Conservation (phyloP, 2,113 vertebrate species). For the Oryctolagus cuniculus region mOryCun1.1 NC_091440.1:115224501-115225000, state of each 20-base stretch:
- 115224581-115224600: slow-evolving; percentile 88
- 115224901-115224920: slow-evolving; percentile 23
- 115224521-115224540: slow-evolving; percentile 87
- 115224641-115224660: slow-evolving; percentile 89
- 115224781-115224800: slow-evolving; percentile 63
- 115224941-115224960: neutral
- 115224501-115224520: slow-evolving; percentile 85
- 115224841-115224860: slow-evolving; percentile 68
- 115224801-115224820: slow-evolving; percentile 74
- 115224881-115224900: slow-evolving; percentile 58
- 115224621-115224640: slow-evolving; percentile 85
- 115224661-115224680: slow-evolving; percentile 85
- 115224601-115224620: slow-evolving; percentile 89
- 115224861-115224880: slow-evolving; percentile 66
- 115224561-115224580: slow-evolving; percentile 88
- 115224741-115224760: slow-evolving; percentile 43
- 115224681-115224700: slow-evolving; percentile 78
- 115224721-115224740: slow-evolving; percentile 61
- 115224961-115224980: neutral
- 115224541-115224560: slow-evolving; percentile 91
- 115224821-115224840: slow-evolving; percentile 70
- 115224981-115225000: slow-evolving; percentile 43
- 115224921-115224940: slow-evolving; percentile 37
- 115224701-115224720: slow-evolving; percentile 35
- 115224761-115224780: slow-evolving; percentile 67